phyloP scores from a whole-genome alignment of 2,113 vertebrate genomes.

The Axis porcinus region DNA sequence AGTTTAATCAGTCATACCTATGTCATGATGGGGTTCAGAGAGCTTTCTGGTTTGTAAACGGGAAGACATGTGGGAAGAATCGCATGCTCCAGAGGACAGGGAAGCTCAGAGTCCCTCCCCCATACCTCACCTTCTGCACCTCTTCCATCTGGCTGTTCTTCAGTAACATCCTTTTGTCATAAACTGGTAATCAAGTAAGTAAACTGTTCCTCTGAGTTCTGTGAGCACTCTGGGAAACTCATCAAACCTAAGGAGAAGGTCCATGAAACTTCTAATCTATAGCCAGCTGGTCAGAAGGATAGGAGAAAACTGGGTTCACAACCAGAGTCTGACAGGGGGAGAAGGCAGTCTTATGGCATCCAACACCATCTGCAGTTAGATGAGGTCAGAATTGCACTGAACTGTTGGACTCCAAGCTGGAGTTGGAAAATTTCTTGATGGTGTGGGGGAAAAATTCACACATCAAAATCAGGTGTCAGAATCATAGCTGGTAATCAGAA shows the following conservation, averaged over 20 bases:
- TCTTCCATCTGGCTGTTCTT: neutral
- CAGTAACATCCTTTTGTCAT: neutral
- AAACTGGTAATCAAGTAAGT: neutral
- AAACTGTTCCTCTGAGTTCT: neutral
- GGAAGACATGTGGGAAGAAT: neutral
- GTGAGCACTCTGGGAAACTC: neutral
- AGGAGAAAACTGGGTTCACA: neutral
- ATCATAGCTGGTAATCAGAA: neutral
- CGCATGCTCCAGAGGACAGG: fast-evolving
- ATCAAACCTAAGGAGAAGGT: neutral
- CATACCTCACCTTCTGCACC: neutral
- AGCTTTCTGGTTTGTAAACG: neutral
- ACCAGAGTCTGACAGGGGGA: neutral
- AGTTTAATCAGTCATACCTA: neutral
- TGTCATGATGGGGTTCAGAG: neutral
- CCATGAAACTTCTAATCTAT: neutral
- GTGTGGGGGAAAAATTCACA: neutral
- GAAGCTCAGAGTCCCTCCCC: neutral
- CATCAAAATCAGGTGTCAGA: neutral
- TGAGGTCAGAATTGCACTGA: neutral
- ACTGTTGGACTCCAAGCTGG: neutral
- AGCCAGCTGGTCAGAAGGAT: neutral
- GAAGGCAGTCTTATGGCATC: neutral
- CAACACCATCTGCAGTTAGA: neutral
- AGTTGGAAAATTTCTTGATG: neutral